Conservation (phyloP, 53 echinoderm and acorn worm species). For the Apostichopus leukothele region DNA sequence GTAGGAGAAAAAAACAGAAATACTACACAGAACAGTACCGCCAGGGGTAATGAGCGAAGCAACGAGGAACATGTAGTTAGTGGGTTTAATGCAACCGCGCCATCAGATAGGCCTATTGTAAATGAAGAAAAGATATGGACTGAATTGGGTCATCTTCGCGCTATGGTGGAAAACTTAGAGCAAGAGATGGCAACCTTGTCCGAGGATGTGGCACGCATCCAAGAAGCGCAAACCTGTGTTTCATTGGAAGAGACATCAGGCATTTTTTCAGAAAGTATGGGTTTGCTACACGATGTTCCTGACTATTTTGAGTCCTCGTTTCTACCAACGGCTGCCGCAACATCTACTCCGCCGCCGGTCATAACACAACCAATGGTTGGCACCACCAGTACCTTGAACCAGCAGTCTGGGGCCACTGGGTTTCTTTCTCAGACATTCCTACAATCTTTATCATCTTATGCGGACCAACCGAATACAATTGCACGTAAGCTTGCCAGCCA, state of each 20-base stretch:
- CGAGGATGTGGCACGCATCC: background rate
- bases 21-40: background rate
- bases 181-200: background rate
- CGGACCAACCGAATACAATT: slow-evolving; percentile 7
- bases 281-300: background rate
- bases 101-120: background rate
- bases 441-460: background rate
- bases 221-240: background rate
- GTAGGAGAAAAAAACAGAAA: background rate
- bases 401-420: background rate
- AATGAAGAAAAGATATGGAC: background rate
- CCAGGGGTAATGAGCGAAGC: background rate
- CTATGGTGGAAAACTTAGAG: background rate
- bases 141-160: background rate
- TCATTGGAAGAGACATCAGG: background rate
- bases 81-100: too few species aligned
- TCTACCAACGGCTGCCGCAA: background rate
- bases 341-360: background rate
- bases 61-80: background rate
- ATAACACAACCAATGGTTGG: background rate
- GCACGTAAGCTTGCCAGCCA: slow-evolving; percentile 3
- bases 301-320: background rate
- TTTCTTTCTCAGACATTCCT: background rate
- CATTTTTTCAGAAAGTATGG: slow-evolving; percentile 4
- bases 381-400: background rate